Evolutionary conservation across 2,888 invertebrate species (phyloP).

Genomic region (Euzophera pinguis): DNA sequence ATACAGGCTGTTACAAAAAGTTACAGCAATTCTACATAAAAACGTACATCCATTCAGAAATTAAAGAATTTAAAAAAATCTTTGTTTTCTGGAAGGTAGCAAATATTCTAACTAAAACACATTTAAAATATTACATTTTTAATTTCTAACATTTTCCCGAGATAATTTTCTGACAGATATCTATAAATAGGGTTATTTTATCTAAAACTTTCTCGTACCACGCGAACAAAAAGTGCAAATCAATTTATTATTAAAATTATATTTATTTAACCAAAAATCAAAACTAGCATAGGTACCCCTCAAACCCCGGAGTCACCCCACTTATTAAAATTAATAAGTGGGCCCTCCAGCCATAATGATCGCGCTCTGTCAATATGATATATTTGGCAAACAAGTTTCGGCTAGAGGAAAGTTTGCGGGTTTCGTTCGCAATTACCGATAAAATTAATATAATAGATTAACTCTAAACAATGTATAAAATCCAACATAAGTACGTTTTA

Average conservation of each 20-base stretch:
- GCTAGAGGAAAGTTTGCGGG: slow-evolving; percentile 27
- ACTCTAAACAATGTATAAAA: background rate
- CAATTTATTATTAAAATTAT: slow-evolving; percentile 14
- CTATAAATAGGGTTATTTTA: too few relatives aligned
- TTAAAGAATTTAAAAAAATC: too few relatives aligned
- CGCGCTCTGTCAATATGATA: slow-evolving; percentile 76
- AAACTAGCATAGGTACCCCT: slow-evolving; percentile 61
- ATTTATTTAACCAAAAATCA: slow-evolving; percentile 59
- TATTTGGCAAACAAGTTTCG: slow-evolving; percentile 68
- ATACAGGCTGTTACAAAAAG: too few relatives aligned
- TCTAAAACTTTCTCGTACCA: background rate
- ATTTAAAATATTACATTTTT: too few relatives aligned
- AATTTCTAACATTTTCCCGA: too few relatives aligned
- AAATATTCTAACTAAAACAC: too few relatives aligned
- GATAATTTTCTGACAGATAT: too few relatives aligned
- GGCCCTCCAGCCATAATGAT: slow-evolving; percentile 73
- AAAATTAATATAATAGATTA: background rate
- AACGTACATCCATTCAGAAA: too few relatives aligned
- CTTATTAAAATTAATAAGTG: slow-evolving; percentile 80
- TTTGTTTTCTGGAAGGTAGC: too few relatives aligned
- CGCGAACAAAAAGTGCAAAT: background rate
- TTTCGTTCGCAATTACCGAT: slow-evolving; percentile 17
- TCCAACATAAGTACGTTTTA: too few relatives aligned
- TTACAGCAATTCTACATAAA: too few relatives aligned
- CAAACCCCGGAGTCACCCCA: slow-evolving; percentile 60